Evolutionary conservation across 1,140 invertebrate genomes (phyloP), one percentile per base, ranked within the genome.

Genomic region (Armadillidium nasatum): DNA sequence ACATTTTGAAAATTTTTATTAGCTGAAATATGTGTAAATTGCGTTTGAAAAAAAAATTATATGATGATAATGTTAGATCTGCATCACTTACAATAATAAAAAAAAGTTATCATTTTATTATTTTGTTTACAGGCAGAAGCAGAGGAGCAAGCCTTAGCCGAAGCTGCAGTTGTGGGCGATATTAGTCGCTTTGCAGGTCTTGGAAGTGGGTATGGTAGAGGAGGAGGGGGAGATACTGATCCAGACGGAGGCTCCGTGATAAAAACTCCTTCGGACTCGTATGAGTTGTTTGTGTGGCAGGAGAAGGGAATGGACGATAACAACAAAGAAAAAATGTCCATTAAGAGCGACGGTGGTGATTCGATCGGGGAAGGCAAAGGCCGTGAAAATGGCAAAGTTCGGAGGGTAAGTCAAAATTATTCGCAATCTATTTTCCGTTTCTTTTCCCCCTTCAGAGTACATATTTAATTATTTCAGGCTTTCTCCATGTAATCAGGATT

Each of bases 231-330:
- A 60, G 50, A 19, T 60, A 2, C 11, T 7, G 80, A 74, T 21
- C 23, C 44, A 9, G 80, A 81, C 11, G 78, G 74, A 43, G 82
- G 77, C 10, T 79, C 79, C 44, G 88, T 90, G 78, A 89, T 90
- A 76, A 94, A 95, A 70, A 94, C 93, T 44, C 93, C 94, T 10
- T 95, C 94, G 15, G 93, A 92, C 84, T 94, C 93, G 85, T 95
- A 95, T 86, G 94, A 95, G 85, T 86, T 94, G 71, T 95, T 94
- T 86, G 91, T 93, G 72, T 91, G 91, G 77, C 92, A 93, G 83
- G 92, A 93, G 81, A 92, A 92, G 81, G 91, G 91, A 80, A 33
- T 33, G 33, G 90, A 94, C 83, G 92, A 92, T 87, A 93, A 94
- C 87, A 90, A 90, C 82, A 92, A 93, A 84, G 94, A 96, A 85